Evolutionary conservation across 2,113 vertebrate genomes (phyloP).

Genomic region (Esox niger): DNA sequence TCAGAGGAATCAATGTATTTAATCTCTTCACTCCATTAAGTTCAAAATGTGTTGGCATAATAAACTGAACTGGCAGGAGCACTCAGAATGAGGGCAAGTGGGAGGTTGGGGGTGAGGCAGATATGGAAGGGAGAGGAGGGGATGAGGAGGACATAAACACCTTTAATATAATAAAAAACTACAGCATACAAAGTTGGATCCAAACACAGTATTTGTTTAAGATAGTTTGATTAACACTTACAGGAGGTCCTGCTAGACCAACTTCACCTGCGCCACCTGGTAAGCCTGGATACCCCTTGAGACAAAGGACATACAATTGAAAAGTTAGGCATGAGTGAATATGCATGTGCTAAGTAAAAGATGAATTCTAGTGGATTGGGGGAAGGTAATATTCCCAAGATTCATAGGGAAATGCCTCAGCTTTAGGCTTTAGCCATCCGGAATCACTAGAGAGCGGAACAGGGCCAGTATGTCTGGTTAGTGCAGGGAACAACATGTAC

Average conservation of each 20-base stretch:
- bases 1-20: slow-evolving; percentile 12
- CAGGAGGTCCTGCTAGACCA: slow-evolving; percentile 82
- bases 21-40: slow-evolving; percentile 3
- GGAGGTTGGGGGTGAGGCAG: too few relatives aligned
- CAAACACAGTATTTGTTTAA: neutral
- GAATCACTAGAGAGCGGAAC: neutral
- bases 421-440: too few relatives aligned
- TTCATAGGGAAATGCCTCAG: too few relatives aligned
- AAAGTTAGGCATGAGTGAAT: neutral
- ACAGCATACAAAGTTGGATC: too few relatives aligned
- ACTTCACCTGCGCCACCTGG: slow-evolving; percentile 83
- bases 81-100: neutral
- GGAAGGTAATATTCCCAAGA: too few relatives aligned
- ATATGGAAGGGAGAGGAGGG: too few relatives aligned
- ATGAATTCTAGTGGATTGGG: too few relatives aligned
- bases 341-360: too few relatives aligned
- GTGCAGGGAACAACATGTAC: neutral
- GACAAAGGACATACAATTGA: slow-evolving; percentile 28
- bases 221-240: slow-evolving; percentile 70
- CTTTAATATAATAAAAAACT: too few relatives aligned
- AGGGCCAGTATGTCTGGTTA: neutral
- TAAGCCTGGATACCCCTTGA: slow-evolving; percentile 88
- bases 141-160: too few relatives aligned
- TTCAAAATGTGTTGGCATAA: slow-evolving; percentile 2
- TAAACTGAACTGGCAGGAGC: neutral